These are phyloP conservation scores for Prunella himalayana DNA, from an alignment of 2,113 vertebrate genomes.

Conservation along the genomic window DNA sequence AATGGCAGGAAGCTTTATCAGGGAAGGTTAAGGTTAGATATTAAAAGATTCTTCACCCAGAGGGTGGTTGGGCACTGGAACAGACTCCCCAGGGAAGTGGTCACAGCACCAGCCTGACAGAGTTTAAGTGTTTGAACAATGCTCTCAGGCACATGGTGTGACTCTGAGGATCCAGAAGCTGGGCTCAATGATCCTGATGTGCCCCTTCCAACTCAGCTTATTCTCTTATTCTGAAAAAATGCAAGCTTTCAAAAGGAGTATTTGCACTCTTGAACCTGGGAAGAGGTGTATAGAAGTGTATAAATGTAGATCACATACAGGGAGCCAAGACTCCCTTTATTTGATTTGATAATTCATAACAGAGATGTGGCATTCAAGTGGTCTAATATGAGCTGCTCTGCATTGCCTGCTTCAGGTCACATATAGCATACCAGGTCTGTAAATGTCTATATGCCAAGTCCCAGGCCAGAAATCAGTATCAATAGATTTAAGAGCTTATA, in stretches of 20 bases:
- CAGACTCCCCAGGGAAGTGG: neutral
- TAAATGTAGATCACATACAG: neutral
- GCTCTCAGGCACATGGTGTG: neutral
- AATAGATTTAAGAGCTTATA: neutral
- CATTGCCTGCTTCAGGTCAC: neutral
- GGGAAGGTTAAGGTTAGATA: neutral
- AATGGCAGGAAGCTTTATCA: neutral
- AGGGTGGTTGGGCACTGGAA: neutral
- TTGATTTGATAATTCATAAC: neutral
- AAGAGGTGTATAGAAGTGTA: neutral
- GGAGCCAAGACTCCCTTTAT: neutral
- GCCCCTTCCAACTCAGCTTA: neutral
- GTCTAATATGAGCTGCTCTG: neutral
- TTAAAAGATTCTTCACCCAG: neutral
- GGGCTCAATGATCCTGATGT: neutral
- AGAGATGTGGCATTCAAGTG: neutral
- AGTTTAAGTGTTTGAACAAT: rapidly evolving
- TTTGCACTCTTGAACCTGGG: neutral
- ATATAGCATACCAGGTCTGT: neutral
- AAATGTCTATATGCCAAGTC: neutral
- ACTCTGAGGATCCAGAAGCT: neutral
- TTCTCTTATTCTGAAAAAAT: neutral
- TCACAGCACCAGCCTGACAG: neutral
- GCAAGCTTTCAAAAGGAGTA: neutral
- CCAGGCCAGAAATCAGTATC: neutral